Percentiles rank a stretch among this genome's conserved stretches.
These are phyloP conservation scores for Cephus cinctus DNA, from an alignment of 1,140 invertebrate genomes.

Conservation along the genomic window DNA sequence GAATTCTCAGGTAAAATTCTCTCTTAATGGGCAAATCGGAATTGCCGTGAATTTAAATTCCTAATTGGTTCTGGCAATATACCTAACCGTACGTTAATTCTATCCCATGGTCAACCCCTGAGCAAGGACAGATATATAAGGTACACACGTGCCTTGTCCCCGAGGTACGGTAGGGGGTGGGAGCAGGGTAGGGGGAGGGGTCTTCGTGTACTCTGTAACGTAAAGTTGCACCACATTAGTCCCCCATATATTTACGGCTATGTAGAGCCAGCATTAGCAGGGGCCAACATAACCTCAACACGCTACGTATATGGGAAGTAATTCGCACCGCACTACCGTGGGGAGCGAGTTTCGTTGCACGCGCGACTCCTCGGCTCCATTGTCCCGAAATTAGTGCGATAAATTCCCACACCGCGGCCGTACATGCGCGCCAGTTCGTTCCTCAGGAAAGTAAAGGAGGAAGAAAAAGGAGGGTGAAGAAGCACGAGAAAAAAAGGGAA, in stretches of 20 bases:
- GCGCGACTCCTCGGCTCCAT: conserved; percentile 15
- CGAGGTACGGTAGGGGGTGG: conserved; percentile 9
- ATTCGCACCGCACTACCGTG: conserved; percentile 32
- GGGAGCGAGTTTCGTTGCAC: conserved; percentile 5
- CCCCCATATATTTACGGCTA: conserved; percentile 42
- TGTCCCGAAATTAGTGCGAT: conserved; percentile 44
- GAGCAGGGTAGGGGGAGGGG: conserved; percentile 20
- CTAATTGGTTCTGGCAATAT: conserved; percentile 42
- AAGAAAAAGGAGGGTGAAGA: background rate
- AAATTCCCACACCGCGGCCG: conserved; percentile 23
- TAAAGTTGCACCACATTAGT: conserved; percentile 45
- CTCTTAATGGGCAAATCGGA: conserved; percentile 38
- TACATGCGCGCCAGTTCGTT: conserved; percentile 8
- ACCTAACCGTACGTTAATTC: conserved; percentile 6
- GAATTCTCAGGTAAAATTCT: background rate
- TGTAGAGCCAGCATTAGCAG: conserved; percentile 23
- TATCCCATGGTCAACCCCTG: background rate
- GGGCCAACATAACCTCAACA: conserved; percentile 29
- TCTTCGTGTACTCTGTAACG: conserved; percentile 29
- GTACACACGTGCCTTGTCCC: conserved; percentile 9
- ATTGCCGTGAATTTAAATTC: conserved; percentile 41
- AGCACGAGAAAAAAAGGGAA: conserved; percentile 10
- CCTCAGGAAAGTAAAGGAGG: background rate
- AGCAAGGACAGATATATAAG: background rate
- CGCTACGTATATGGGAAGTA: conserved; percentile 36